phyloP scores from a whole-genome alignment of 2,113 vertebrate genomes.

The Dipodomys stephensi region DNA sequence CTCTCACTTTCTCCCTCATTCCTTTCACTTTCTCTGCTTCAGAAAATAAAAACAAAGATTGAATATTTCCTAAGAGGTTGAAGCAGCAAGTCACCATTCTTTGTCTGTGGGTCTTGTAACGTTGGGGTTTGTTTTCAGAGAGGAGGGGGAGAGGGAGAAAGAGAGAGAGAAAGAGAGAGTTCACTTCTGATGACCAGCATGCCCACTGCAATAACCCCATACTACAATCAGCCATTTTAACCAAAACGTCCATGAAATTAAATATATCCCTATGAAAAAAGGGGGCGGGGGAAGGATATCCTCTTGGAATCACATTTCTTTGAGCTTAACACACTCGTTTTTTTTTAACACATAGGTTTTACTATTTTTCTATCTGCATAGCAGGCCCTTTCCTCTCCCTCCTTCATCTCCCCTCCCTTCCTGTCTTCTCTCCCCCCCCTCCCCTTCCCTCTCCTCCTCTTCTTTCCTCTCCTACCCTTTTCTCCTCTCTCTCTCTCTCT shows the following conservation, averaged over 20 bases:
- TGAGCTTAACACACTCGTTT: constrained; percentile 74
- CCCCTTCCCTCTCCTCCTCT: background rate
- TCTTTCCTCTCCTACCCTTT: background rate
- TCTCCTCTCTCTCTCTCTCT: background rate
- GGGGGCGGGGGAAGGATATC: constrained; percentile 79
- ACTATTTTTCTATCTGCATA: constrained; percentile 69
- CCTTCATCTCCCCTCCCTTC: too few relatives aligned
- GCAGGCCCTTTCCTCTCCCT: background rate
- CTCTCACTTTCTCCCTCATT: too few relatives aligned
- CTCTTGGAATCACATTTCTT: constrained; percentile 82
- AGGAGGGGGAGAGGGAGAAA: background rate
- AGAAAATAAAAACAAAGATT: constrained; percentile 85
- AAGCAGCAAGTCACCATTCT: constrained; percentile 59
- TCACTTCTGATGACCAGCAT: constrained; percentile 80
- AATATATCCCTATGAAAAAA: constrained; percentile 80
- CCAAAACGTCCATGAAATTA: constrained; percentile 87
- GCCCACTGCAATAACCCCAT: constrained; percentile 84
- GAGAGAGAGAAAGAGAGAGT: background rate
- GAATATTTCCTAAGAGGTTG: constrained; percentile 78
- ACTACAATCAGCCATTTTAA: constrained; percentile 87
- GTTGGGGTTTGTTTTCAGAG: background rate
- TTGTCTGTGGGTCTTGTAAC: background rate
- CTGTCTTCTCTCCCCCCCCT: background rate
- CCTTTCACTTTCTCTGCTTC: constrained; percentile 77
- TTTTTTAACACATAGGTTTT: constrained; percentile 81